Percentiles rank a stretch among this genome's conserved stretches.
Evolutionary conservation across 2,888 invertebrate genomes (phyloP).

Genomic region (Conchocele bisecta): DNA sequence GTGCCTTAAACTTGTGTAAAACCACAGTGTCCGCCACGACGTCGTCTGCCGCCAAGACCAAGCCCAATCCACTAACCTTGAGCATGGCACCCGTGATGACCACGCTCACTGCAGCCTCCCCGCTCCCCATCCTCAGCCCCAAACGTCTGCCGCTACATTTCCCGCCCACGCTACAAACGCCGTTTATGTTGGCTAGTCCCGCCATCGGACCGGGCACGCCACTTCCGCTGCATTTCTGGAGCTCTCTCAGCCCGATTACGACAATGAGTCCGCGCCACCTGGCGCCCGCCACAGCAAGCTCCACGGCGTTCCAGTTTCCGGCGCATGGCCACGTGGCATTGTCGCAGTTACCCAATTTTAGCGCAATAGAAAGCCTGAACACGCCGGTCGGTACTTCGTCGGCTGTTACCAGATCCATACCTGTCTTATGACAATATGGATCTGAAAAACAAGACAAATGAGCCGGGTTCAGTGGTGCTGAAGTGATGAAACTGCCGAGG

Average conservation of each 20-base stretch:
- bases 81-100: slow-evolving; percentile 59
- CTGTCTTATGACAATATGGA: slow-evolving; percentile 64
- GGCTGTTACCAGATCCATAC: slow-evolving; percentile 66
- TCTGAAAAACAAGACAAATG: too few relatives aligned
- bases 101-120: slow-evolving; percentile 61
- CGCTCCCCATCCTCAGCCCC: slow-evolving; percentile 71
- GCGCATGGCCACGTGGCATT: slow-evolving; percentile 64
- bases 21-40: background rate
- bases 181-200: slow-evolving; percentile 74
- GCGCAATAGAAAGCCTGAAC: slow-evolving; percentile 57
- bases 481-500: too few relatives aligned
- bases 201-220: slow-evolving; percentile 74
- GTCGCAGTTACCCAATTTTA: slow-evolving; percentile 66
- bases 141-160: slow-evolving; percentile 62
- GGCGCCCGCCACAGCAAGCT: slow-evolving; percentile 35
- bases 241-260: slow-evolving; percentile 80
- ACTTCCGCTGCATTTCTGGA: slow-evolving; percentile 82
- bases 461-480: too few relatives aligned
- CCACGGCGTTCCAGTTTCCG: slow-evolving; percentile 77
- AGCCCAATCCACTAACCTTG: slow-evolving; percentile 71
- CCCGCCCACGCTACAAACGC: slow-evolving; percentile 67
- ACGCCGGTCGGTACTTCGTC: slow-evolving; percentile 71
- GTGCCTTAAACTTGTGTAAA: background rate
- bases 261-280: slow-evolving; percentile 76
- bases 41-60: slow-evolving; percentile 64